Evolutionary conservation across 2,797 vertebrate genomes (phyloP), one percentile per base, ranked within the genome.

Genomic region (Ptychadena robeensis): DNA sequence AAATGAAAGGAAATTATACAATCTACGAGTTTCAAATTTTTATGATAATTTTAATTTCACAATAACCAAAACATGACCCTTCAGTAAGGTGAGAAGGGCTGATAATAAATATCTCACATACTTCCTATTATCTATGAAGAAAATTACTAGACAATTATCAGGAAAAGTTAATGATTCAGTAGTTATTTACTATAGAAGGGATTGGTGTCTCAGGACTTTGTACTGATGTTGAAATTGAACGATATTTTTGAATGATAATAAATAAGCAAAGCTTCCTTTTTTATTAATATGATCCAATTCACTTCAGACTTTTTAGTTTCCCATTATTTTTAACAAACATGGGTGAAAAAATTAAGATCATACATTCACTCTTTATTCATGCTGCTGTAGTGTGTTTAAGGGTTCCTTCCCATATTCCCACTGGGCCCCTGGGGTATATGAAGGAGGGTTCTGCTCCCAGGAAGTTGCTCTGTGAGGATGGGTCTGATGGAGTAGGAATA

Each of bases 81-180:
- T n/a, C n/a, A 22, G 44, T 53, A 53, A 18, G 4, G 1, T 22
- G 8, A 53, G 4, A 22, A 61, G 25, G 59, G 25, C 59, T 61
- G 9, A 25, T 61, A 25, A 61, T 63, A 66, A 32, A 66, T 66
- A 77, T 77, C 25, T 44, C 25, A 63, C 11, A 75, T 5, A 38
- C 63, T 37, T 44, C 74, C 61, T 65, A 22, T 22, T 30, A 32
- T 40, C 35, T 65, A 61, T 27, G 32, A n/a, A 65, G 28, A 66
- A 28, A 73, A 59, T 25, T 9, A 37, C 22, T 48, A 12, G 22
- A 40, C 40, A 34, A 66, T 66, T 66, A 59, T 76, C 32, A 70
- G 35, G 32, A 15, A 9, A 22, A 79, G 75, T 82, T 82, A 85
- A 82, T 82, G 85, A 85, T 79, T 86, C 38, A 67, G 35, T 48